Base-by-base conservation (phyloP, 2,113 vertebrate species). In the Capricornis sumatraensis region DNA sequence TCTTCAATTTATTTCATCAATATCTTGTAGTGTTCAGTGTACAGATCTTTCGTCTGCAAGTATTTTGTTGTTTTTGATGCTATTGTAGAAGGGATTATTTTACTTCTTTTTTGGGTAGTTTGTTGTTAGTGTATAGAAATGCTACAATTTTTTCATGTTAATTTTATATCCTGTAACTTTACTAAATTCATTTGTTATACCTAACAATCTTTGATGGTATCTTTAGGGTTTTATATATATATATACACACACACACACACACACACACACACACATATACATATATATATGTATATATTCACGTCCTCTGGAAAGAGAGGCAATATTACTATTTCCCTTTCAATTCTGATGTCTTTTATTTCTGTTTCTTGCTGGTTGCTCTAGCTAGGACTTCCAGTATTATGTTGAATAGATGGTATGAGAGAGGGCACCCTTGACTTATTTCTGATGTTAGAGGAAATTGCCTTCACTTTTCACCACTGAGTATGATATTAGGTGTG, bases 231-330 rank as follows among this genome's bases (percentile, higher is more conserved):
- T 1, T 60, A 36, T 62, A 30, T 6, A 15, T 28, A 17, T 33
- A 33, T 78, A 21, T 17, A n/a, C 5, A 55, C 1, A 55, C 1
- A 47, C 4, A 23, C 4, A 57, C 0, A 57, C 9, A 58, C 10
- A 58, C 1, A 57, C 25, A 27, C 9, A 58, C 10, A 58, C 1
- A 57, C 4, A 27, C 9, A 57, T 0, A 58, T 1, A 30, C 0
- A 60, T 3, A 60, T 30, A 15, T 62, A 3, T 64, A 43, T 10
- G 40, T 30, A 40, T 53, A 64, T 10, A 82, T 53, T 53, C 47
- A 67, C n/a, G 19, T 55, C 47, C 40, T 71, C 47, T 55, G 13
- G 17, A n/a, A 71, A 92, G 17, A 43, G 79, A 83, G 45, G 36
- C 30, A 33, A n/a, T 92, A n/a, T 92, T 92, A 55, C 60, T 45